Evolutionary conservation across 2,888 invertebrate genomes (phyloP).

Genomic region (Brenthis ino): DNA sequence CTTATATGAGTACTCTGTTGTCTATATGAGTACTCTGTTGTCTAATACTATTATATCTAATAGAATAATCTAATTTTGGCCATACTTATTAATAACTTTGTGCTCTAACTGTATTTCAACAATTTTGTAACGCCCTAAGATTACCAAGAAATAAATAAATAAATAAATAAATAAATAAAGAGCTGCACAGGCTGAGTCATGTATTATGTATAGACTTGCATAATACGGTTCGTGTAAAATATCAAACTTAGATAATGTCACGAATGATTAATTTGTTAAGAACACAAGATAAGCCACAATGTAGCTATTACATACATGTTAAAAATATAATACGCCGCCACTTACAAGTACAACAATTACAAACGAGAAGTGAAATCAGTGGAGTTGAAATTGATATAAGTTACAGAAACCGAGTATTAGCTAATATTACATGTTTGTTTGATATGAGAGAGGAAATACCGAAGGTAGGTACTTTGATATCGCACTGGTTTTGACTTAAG

Average conservation of each 20-base stretch:
- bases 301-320: neutral
- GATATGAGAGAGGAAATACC: slow-evolving; percentile 42
- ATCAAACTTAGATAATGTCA: neutral
- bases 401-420: slow-evolving; percentile 35
- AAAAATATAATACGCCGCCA: neutral
- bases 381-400: slow-evolving; percentile 36
- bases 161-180: too few relatives aligned
- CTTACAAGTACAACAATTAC: slow-evolving; percentile 6
- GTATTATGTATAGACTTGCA: slow-evolving; percentile 1
- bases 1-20: too few relatives aligned
- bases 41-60: too few relatives aligned
- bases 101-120: too few relatives aligned
- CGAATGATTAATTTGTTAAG: neutral
- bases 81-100: too few relatives aligned
- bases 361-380: slow-evolving; percentile 31
- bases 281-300: neutral
- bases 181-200: slow-evolving; percentile 13
- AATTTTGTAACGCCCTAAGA: too few relatives aligned
- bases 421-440: slow-evolving; percentile 40
- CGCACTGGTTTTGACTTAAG: slow-evolving; percentile 41
- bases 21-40: too few relatives aligned
- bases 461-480: slow-evolving; percentile 37
- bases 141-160: too few relatives aligned
- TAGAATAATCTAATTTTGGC: too few relatives aligned
- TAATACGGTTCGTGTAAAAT: slow-evolving; percentile 19